These are phyloP conservation scores for Balaenoptera acutorostrata DNA, from an alignment of 2,113 vertebrate genomes.

Conservation along the genomic window DNA sequence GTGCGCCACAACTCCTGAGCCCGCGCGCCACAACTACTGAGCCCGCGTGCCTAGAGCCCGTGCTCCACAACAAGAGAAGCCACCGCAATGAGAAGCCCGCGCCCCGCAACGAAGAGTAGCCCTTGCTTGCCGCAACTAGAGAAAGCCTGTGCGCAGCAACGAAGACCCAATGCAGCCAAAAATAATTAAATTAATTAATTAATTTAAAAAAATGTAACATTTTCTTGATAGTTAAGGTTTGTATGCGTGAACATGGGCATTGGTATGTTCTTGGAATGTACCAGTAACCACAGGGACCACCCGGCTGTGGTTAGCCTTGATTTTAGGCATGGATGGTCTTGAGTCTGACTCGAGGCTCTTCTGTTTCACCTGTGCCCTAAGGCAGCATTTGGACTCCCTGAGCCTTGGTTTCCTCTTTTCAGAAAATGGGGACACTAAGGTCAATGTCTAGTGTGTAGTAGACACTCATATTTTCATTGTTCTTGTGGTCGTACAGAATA, in stretches of 20 bases:
- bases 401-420: not conserved
- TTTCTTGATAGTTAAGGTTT: slow-evolving; percentile 1
- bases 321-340: not conserved
- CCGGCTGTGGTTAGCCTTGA: not conserved
- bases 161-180: too few relatives aligned
- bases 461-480: not conserved
- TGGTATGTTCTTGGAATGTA: not conserved
- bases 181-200: too few relatives aligned
- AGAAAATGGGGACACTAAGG: not conserved
- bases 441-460: not conserved
- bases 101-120: too few relatives aligned
- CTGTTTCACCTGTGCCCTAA: not conserved
- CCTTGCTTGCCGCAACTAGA: too few relatives aligned
- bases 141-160: too few relatives aligned
- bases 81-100: too few relatives aligned
- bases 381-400: not conserved
- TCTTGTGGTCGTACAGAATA: not conserved
- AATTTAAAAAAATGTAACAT: not conserved
- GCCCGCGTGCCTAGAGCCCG: too few relatives aligned
- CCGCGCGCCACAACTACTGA: too few relatives aligned
- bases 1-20: too few relatives aligned
- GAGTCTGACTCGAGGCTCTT: not conserved
- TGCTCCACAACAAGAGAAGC: too few relatives aligned
- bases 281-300: not conserved
- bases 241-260: not conserved